Evolutionary conservation across 2,888 invertebrate genomes (phyloP).

Genomic region (Mythimna lalbum): DNA sequence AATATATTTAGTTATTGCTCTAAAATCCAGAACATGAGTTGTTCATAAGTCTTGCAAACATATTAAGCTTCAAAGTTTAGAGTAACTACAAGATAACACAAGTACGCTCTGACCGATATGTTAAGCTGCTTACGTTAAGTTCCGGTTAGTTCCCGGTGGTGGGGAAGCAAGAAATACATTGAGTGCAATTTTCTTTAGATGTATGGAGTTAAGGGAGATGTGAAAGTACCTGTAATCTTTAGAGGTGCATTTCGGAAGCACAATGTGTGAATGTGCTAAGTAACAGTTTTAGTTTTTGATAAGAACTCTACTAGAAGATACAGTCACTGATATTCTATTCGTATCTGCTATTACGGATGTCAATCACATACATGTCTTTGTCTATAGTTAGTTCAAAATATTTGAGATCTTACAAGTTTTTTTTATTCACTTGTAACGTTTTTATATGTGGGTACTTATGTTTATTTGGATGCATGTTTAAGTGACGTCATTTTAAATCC

Average conservation of each 20-base stretch:
- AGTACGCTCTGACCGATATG: slow-evolving; percentile 38
- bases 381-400: no score
- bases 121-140: slow-evolving; percentile 51
- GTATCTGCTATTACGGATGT: no score
- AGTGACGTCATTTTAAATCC: no score
- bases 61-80: slow-evolving; percentile 25
- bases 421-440: no score
- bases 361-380: no score
- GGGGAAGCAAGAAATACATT: slow-evolving; percentile 28
- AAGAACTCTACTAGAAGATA: background rate
- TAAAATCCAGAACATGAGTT: slow-evolving; percentile 12
- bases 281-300: background rate
- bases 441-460: no score
- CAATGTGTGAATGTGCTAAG: background rate
- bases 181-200: slow-evolving; percentile 18
- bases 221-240: slow-evolving; percentile 7
- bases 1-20: background rate
- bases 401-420: no score
- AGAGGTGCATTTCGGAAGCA: background rate
- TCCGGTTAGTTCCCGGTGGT: slow-evolving; percentile 17
- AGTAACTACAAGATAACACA: slow-evolving; percentile 30
- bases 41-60: slow-evolving; percentile 25
- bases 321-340: no score
- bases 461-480: no score
- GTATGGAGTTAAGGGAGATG: slow-evolving; percentile 2